Evolutionary conservation across 2,113 vertebrate genomes (phyloP), one percentile per base, ranked within the genome.

Genomic region (Festucalex cinctus): DNA sequence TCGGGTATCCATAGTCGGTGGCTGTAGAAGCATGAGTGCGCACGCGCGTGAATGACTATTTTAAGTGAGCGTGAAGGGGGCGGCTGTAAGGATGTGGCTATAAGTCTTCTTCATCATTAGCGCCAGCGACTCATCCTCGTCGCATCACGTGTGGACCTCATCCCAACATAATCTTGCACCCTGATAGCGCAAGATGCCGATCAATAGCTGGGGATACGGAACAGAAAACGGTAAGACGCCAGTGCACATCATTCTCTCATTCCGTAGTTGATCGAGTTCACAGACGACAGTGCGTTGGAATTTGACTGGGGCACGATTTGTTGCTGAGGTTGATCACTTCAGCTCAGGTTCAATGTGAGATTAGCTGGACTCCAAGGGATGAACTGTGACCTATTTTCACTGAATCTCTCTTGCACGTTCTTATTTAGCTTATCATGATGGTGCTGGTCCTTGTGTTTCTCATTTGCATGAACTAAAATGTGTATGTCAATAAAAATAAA

Each of bases 171-270:
- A 13, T 17, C 20, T 70, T 9, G 35, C 48, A 20, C 5, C 14
- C 16, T 14, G 37, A 54, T 49, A 71, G 68, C 65, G 32, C 48
- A 16, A 59, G 36, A 98, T 99, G 97, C 94, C 93, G 20, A 93
- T 94, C 49, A 89, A 93, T 61, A 90, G 77, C 75, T 99, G 96
- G 97, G 95, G 96, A 78, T 99, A 99, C 69, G 94, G 95, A 70
- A 92, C 92, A 78, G 90, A 94, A 76, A 92, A 98, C 84, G 97
- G 97, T 99, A 93, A 93, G 94, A 61, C 28, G 13, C 20, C 4
- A 17, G 9, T 12, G 54, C 12, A n/a, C n/a, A 32, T 58, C 56
- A 28, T 58, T 14, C 56, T 6, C 69, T 32, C 39, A 67, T 74
- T 22, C 35, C 8, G 48, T 22, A 22, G 48, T 20, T 36, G 4